These are phyloP conservation scores for Smittia aterrima DNA, from an alignment of 2,888 invertebrate genomes.

Conservation along the genomic window DNA sequence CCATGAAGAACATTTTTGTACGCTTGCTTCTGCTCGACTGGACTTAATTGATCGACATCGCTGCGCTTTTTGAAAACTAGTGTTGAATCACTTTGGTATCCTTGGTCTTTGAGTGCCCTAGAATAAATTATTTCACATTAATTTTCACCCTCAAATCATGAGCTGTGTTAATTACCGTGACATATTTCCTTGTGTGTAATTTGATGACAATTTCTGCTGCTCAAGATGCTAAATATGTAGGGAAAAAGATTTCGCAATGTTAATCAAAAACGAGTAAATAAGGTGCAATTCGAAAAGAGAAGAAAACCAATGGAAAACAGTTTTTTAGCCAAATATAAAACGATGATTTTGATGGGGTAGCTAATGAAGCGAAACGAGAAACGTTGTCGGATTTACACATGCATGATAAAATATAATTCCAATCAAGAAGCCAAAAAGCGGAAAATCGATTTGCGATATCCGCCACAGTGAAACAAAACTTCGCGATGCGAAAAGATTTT, in stretches of 20 bases:
- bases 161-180: slow-evolving; percentile 62
- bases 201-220: slow-evolving; percentile 64
- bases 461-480: not conserved
- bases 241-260: not conserved
- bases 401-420: slow-evolving; percentile 38
- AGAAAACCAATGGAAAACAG: slow-evolving; percentile 15
- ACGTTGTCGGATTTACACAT: slow-evolving; percentile 35
- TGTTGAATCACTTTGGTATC: slow-evolving; percentile 89
- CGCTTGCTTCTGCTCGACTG: slow-evolving; percentile 77
- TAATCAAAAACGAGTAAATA: not conserved
- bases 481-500: not conserved
- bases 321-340: not conserved
- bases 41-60: slow-evolving; percentile 66
- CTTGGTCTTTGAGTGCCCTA: slow-evolving; percentile 84
- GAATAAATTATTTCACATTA: slow-evolving; percentile 36
- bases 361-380: slow-evolving; percentile 29
- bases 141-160: not conserved
- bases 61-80: slow-evolving; percentile 78
- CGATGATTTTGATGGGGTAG: slow-evolving; percentile 12
- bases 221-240: slow-evolving; percentile 63
- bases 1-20: slow-evolving; percentile 90
- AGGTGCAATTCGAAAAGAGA: slow-evolving; percentile 28
- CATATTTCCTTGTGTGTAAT: slow-evolving; percentile 72
- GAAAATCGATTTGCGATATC: not conserved
- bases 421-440: not conserved